Evolutionary conservation across 2,888 invertebrate species (phyloP).

Genomic region (Plagiodera versicolora): DNA sequence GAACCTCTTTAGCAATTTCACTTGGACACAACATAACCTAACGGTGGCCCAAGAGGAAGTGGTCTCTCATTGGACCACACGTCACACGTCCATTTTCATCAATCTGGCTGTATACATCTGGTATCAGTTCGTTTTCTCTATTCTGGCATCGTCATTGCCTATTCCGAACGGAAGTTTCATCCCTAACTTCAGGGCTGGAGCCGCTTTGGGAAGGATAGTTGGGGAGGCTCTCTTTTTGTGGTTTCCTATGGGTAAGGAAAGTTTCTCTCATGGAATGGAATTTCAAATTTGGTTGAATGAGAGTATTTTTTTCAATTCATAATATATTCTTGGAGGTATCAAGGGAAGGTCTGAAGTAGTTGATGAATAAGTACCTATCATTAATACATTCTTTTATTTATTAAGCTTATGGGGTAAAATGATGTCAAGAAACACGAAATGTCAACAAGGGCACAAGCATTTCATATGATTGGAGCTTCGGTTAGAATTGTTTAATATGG

Average conservation of each 20-base stretch:
- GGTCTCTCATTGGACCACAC: conserved; percentile 85
- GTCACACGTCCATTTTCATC: conserved; percentile 79
- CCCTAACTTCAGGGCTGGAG: conserved; percentile 95
- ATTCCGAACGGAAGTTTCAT: conserved; percentile 97
- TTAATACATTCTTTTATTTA: too few relatives aligned
- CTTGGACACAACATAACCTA: conserved; percentile 82
- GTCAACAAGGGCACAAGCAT: too few relatives aligned
- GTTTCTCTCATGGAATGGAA: too few relatives aligned
- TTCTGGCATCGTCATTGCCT: conserved; percentile 92
- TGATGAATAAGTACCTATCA: too few relatives aligned
- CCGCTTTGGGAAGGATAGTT: conserved; percentile 86
- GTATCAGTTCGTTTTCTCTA: conserved; percentile 84
- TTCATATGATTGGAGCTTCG: too few relatives aligned
- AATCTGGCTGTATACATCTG: conserved; percentile 82
- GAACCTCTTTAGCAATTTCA: conserved; percentile 90
- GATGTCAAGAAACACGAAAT: too few relatives aligned
- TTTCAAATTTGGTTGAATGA: too few relatives aligned
- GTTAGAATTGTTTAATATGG: too few relatives aligned
- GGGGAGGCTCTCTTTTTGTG: conserved; percentile 94
- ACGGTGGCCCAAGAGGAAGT: conserved; percentile 82
- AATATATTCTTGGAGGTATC: too few relatives aligned
- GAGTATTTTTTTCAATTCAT: too few relatives aligned
- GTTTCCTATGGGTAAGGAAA: conserved; percentile 67
- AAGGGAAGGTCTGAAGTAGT: too few relatives aligned
- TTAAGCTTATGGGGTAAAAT: too few relatives aligned